Evolutionary conservation across 2,888 invertebrate genomes (phyloP).

Genomic region (Cybosia mesomella): DNA sequence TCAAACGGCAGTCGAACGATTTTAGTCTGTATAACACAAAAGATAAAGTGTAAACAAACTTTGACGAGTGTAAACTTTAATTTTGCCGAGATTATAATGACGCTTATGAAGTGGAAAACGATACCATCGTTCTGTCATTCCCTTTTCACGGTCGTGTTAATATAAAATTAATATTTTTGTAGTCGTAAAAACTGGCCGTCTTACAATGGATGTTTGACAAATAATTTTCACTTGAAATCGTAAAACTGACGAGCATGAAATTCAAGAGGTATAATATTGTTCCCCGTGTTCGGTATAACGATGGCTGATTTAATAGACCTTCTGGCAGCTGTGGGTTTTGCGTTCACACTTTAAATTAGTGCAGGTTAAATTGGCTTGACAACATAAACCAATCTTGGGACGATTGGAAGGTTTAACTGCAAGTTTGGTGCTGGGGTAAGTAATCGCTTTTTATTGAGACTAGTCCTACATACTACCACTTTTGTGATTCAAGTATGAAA

Average conservation of each 20-base stretch:
- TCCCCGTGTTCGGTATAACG: conserved; percentile 23
- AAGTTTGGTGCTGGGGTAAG: not conserved
- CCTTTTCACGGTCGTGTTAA: conserved; percentile 80
- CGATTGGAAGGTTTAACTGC: not conserved
- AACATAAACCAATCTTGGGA: conserved; percentile 6
- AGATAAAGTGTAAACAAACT: conserved; percentile 22
- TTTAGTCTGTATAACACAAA: conserved; percentile 40
- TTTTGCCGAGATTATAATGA: conserved; percentile 68
- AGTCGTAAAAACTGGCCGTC: conserved; percentile 52
- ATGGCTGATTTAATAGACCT: conserved; percentile 18
- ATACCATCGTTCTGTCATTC: conserved; percentile 81
- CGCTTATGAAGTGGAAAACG: conserved; percentile 83
- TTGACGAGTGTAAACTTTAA: conserved; percentile 27
- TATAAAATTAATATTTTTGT: conserved; percentile 82
- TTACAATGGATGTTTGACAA: conserved; percentile 63
- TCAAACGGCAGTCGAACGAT: conserved; percentile 23
- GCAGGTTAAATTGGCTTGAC: conserved; percentile 13
- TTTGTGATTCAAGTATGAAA: not conserved
- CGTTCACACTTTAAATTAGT: conserved; percentile 18
- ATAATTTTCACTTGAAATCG: conserved; percentile 66
- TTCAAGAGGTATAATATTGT: conserved; percentile 49
- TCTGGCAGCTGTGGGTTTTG: conserved; percentile 19
- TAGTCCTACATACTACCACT: not conserved
- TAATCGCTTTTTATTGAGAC: not conserved
- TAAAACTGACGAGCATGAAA: conserved; percentile 62